A percentile compares a stretch with the other conserved stretches of the same genome.
phyloP scores from a whole-genome alignment of 1,140 invertebrate species.

The Ylistrum balloti region DNA sequence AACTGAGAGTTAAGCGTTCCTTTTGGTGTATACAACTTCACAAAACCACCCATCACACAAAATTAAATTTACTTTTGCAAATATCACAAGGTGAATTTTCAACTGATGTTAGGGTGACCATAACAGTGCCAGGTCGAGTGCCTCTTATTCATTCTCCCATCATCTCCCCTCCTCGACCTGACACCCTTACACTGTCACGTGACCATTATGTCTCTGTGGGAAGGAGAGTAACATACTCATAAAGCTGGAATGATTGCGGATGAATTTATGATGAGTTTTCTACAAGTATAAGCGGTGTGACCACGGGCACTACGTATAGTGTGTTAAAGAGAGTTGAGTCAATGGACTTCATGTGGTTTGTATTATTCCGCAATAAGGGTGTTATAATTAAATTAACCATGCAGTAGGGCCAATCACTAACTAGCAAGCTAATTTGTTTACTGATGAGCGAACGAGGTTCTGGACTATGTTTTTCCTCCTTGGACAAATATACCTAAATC shows the following conservation, averaged over 20 bases:
- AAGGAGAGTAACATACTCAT: background rate
- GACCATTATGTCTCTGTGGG: background rate
- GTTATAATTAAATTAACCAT: conserved; percentile 12
- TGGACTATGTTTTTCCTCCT: background rate
- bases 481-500: background rate
- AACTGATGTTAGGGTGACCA: background rate
- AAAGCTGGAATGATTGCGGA: background rate
- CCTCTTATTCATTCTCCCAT: too few relatives aligned
- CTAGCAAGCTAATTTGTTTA: conserved; percentile 4
- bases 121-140: background rate
- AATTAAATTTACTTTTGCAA: too few relatives aligned
- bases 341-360: background rate
- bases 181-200: background rate
- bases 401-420: background rate
- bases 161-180: too few relatives aligned
- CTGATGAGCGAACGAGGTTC: background rate
- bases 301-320: background rate
- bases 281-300: background rate
- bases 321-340: background rate
- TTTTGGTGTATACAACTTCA: too few relatives aligned
- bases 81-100: background rate
- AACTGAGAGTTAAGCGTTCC: too few relatives aligned
- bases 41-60: too few relatives aligned
- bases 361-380: background rate
- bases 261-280: conserved; percentile 39